phyloP scores from a whole-genome alignment of 37 sponge, comb jelly and placozoan genomes.

The Diacarnus erythraeanus region DNA sequence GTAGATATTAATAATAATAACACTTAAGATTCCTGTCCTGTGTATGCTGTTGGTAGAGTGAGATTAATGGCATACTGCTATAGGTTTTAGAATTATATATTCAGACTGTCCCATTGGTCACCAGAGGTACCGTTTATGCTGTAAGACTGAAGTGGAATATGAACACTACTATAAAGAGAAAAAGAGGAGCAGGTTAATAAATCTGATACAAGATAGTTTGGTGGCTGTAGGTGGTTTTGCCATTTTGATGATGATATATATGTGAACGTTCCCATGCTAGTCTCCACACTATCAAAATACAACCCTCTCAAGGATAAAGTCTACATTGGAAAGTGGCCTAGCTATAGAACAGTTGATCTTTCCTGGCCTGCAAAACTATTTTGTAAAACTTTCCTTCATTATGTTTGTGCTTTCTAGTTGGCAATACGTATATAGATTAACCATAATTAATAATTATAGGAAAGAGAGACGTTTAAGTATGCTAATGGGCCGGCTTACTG shows the following conservation, averaged over 20 bases:
- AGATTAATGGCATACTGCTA: too few species aligned
- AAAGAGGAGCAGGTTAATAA: too few species aligned
- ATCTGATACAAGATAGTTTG: too few species aligned
- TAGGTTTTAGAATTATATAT: slow-evolving; percentile 16
- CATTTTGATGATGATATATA: slow-evolving; percentile 74
- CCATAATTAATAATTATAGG: background rate
- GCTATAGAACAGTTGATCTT: slow-evolving; percentile 4
- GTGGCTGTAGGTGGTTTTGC: slow-evolving; percentile 56
- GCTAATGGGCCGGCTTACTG: slow-evolving; percentile 54
- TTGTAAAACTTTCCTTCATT: background rate
- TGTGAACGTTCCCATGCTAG: slow-evolving; percentile 38
- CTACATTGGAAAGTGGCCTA: slow-evolving; percentile 51
- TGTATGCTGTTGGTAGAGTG: too few species aligned
- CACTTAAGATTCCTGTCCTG: too few species aligned
- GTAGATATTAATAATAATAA: too few species aligned
- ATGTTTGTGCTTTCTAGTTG: background rate
- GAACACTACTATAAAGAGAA: slow-evolving; percentile 20
- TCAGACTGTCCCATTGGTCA: slow-evolving; percentile 9
- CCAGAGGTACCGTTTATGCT: slow-evolving; percentile 23
- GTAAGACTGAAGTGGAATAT: slow-evolving; percentile 57
- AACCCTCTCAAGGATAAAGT: slow-evolving; percentile 17
- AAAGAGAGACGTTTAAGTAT: slow-evolving; percentile 19
- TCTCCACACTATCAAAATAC: slow-evolving; percentile 1
- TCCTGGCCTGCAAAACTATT: too few species aligned
- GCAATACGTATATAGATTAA: background rate